Base-by-base conservation (phyloP, 2,113 vertebrate species). In the Mellivora capensis region DNA sequence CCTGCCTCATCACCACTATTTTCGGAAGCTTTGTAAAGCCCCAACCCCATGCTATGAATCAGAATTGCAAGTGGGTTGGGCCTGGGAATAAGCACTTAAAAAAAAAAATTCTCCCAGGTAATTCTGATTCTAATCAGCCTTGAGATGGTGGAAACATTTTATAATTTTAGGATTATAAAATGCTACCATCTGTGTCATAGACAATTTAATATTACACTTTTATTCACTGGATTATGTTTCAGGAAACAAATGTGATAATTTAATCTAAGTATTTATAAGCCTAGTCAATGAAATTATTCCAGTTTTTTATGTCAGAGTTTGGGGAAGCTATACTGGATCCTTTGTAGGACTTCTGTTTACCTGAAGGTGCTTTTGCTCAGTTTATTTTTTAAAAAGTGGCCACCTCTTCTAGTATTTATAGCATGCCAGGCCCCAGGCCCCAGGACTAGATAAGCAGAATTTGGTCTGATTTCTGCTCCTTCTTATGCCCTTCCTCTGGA, bases 121-220 rank as follows among this genome's bases (percentile, higher is more conserved):
- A n/a, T 83, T 92, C 72, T 95, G 59, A 94, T 59, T 82, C 57
- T 31, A 81, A 62, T 92, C 91, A 76, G 64, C 47, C 71, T 89
- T 96, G 93, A 90, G 34, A 67, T 49, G 34, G 39, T 74, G 31
- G 54, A 92, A 87, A 86, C 44, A 57, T 77, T 93, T 94, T 80
- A 20, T 77, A 91, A 18, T 57, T 44, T 83, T 77, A 97, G n/a
- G 42, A 47, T 69, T 79, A 21, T 82, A 57, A 91, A 93, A n/a
- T 47, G 57, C 44, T 79, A 18, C 23, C 54, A 14, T 72, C 39
- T 89, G 37, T 94, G 49, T 86, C 34, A 80, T 14, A 42, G 39
- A 57, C 69, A 77, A 6, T 49, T 91, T 76, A 61, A 7, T 77
- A 52, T 54, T 93, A 93, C 47, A 4, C 34, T 79, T 87, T 72